Evolutionary conservation across 37 sponge, comb jelly and placozoan species (phyloP), one percentile per base, ranked within the genome.

Genomic region (Geodia barretti): DNA sequence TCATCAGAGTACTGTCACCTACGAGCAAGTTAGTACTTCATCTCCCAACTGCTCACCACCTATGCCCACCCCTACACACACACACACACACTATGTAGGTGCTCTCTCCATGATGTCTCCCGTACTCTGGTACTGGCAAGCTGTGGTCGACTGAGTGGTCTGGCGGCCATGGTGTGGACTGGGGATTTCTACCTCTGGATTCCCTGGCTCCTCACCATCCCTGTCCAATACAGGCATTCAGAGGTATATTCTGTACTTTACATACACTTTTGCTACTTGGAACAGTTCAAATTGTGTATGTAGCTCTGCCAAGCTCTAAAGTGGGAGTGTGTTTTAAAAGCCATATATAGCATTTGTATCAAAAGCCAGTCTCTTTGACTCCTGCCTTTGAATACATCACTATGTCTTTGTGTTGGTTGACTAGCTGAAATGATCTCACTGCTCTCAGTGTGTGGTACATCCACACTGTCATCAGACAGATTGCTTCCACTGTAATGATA

Each of bases 151-250:
- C 73, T 92, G 35, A 79, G 84, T 54, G 87, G 89, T 0, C 73
- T 95, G 0, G 84, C 88, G 39, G 93, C 88, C 47, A 79, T 85
- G 59, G 75, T 95, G 58, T 95, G 96, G 96, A 80, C 87, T 30
- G 88, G 83, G 32, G 90, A 92, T 33, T 86, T 78, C 66, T 87
- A 87, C 77, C 81, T 89, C 30, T 75, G 78, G 90, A 29, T 97
- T 4, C 92, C 94, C 24, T 33, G 63, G 34, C 59, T 80, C 31
- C 68, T 91, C 23, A 70, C 79, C 2, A 20, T 91, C 21, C 85
- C 89, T 1, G 79, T 89, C 54, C 87, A 87, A 19, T 85, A 21
- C 95, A 94, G 74, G 80, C 80, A 1, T 66, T 84, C 58, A 81
- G 86, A 91, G 95, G 95, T 94, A 58, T 25, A n/a, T n/a, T n/a